Conservation (phyloP, 2,888 invertebrate species). For the Andricus quercusramuli region DNA sequence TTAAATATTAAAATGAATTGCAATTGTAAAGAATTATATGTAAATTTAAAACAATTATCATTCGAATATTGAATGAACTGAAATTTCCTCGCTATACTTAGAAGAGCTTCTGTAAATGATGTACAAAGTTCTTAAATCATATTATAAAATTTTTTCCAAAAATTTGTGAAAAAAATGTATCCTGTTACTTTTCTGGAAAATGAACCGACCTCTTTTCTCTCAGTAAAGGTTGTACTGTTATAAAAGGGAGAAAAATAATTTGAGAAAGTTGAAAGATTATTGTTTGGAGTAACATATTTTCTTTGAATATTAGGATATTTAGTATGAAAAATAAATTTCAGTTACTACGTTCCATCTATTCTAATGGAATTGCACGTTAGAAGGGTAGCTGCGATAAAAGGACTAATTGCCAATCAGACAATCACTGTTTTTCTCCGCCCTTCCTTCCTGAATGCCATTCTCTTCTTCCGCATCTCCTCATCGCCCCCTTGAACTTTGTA, state of each 20-base stretch:
- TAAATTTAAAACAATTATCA: no score
- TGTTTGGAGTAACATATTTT: background rate
- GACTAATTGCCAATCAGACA: constrained; percentile 39
- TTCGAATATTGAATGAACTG: no score
- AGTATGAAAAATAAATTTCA: background rate
- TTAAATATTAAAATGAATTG: no score
- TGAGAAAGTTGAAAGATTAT: background rate
- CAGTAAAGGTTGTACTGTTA: no score
- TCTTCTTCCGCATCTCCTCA: background rate
- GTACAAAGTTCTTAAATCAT: no score
- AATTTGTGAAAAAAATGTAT: no score
- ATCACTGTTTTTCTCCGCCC: constrained; percentile 32
- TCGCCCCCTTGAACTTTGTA: constrained; percentile 9
- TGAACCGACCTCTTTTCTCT: no score
- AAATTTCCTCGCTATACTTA: no score
- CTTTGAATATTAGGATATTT: background rate
- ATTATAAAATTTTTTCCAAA: no score
- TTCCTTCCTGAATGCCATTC: constrained; percentile 24
- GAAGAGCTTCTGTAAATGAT: no score
- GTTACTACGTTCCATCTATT: background rate
- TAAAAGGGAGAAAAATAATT: background rate
- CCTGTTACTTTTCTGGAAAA: no score
- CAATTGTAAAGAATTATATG: no score
- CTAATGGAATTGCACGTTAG: constrained; percentile 9
- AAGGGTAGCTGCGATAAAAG: constrained; percentile 23